Conservation (phyloP, 2,113 vertebrate species). For the Podiceps cristatus region DNA sequence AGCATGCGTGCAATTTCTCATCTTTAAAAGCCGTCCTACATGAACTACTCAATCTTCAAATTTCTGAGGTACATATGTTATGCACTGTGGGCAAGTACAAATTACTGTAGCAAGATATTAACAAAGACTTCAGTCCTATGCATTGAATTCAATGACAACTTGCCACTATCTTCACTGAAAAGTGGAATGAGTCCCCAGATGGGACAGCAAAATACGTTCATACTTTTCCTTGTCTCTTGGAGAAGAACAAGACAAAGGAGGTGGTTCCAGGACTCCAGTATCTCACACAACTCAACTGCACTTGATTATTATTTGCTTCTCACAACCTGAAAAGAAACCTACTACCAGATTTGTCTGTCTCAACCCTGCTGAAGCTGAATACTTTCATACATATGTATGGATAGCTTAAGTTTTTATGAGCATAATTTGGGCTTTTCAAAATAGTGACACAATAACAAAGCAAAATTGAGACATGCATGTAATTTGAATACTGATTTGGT, state of each 20-base stretch:
- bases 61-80: neutral
- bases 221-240: neutral
- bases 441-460: constrained; percentile 81
- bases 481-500: constrained; percentile 77
- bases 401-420: constrained; percentile 79
- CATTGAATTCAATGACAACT: neutral
- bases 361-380: constrained; percentile 46
- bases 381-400: constrained; percentile 81
- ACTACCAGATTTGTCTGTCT: constrained; percentile 67
- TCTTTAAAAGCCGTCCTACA: neutral
- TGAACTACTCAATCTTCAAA: neutral
- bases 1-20: neutral
- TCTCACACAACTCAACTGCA: constrained; percentile 50
- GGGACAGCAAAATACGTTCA: neutral
- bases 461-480: constrained; percentile 77
- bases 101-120: neutral
- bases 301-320: constrained; percentile 69
- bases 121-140: neutral
- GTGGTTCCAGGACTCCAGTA: constrained; percentile 32
- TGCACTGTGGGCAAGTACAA: neutral
- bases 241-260: constrained; percentile 25
- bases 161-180: neutral
- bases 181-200: neutral
- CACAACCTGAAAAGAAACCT: constrained; percentile 60
- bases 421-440: constrained; percentile 85